Conservation (phyloP, 2,888 invertebrate genomes). For the Nemurella pictetii region DNA sequence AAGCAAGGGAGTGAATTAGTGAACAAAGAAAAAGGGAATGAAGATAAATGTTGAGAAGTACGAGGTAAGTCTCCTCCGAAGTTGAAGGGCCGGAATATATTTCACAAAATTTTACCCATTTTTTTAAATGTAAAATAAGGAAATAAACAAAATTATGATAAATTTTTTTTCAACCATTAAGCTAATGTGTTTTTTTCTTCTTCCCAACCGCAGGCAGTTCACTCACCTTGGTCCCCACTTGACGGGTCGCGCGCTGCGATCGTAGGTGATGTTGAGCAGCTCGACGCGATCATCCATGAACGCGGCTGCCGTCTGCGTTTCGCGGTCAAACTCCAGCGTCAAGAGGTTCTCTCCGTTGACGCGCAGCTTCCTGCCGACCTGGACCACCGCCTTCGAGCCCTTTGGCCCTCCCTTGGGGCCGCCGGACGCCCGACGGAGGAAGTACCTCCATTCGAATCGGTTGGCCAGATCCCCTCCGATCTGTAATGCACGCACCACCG, state of each 20-base stretch:
- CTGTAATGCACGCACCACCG: too few species aligned
- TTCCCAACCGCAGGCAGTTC: background rate
- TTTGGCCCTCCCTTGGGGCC: constrained; percentile 58
- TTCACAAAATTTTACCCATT: too few species aligned
- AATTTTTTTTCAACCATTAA: too few species aligned
- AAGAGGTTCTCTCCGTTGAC: constrained; percentile 91
- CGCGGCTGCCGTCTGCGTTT: constrained; percentile 81
- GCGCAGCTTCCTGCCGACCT: constrained; percentile 81
- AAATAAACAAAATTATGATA: too few species aligned
- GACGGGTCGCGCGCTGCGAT: constrained; percentile 79
- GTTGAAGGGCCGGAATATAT: too few species aligned
- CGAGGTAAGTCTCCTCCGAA: too few species aligned
- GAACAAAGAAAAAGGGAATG: background rate
- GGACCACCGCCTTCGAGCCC: constrained; percentile 69
- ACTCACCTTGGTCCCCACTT: constrained; percentile 73
- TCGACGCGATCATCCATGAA: constrained; percentile 87
- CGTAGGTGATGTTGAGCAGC: constrained; percentile 83
- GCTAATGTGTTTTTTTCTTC: background rate
- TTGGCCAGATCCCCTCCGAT: constrained; percentile 89
- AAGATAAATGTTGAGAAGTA: background rate
- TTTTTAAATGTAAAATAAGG: too few species aligned
- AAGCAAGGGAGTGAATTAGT: background rate
- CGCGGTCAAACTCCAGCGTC: constrained; percentile 88
- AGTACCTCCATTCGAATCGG: constrained; percentile 94
- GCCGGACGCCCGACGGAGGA: constrained; percentile 73